Base-by-base conservation (phyloP, 1,140 invertebrate species). In the Hylyphantes graminicola region DNA sequence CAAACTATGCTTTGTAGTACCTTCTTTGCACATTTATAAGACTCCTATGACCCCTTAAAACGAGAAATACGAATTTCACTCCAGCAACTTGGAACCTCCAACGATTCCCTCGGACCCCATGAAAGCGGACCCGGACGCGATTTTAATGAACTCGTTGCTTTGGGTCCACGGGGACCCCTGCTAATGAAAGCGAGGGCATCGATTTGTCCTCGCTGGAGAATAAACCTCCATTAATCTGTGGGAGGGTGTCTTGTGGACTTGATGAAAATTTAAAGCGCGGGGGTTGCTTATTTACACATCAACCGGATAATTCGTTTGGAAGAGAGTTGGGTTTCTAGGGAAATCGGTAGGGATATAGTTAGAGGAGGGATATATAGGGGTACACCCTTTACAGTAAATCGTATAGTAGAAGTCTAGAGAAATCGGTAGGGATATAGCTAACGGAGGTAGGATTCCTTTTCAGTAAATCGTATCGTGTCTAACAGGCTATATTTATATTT, bases 61-160 rank as follows among this genome's bases (percentile, higher is more conserved):
- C 50, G 61, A 78, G 75, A 51, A 78, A 48, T 78, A 35, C 57
- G 51, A 61, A 63, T 76, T 76, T 76, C 72, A 61, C 11, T 19
- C 54, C 9, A 65, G 73, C 55, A 61, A 59, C 59, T 75, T 63
- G 53, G 75, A 50, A 54, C 75, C 53, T 21, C 15, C 51, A n/a
- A 61, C 63, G 17, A 63, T 17, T 78, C 51, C 55, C 35, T 55
- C 21, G 59, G 17, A n/a, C 59, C 63, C 35, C 63, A 64, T 76
- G 59, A 61, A 11, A 48, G 15, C 54, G 53, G 72, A 74, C 12
- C 54, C 35, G 77, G 77, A 79, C 68, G 78, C 67, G 78, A 63
- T 61, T 73, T 81, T 81, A 81, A 81, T 81, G 78, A 81, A 81
- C 78, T 81, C 48, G 55, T 67, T 21, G 54, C 54, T 35, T n/a